A percentile compares a stretch with the other conserved stretches of the same genome.
These are phyloP conservation scores for Phocides pigmalion DNA, from an alignment of 1,140 invertebrate genomes.

Conservation along the genomic window DNA sequence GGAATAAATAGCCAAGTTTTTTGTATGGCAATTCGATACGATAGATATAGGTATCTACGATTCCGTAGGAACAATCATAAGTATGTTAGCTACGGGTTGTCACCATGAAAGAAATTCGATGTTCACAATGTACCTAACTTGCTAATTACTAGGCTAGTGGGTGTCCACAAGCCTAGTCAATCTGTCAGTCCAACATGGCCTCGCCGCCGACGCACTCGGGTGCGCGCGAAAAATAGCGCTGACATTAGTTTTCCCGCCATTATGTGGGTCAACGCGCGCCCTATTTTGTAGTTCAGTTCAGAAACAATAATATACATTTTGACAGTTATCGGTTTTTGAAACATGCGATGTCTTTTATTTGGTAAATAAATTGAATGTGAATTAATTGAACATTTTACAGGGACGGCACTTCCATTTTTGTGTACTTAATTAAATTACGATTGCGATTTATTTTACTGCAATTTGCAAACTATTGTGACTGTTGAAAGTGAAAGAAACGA, in stretches of 20 bases:
- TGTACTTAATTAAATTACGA: slow-evolving; percentile 14
- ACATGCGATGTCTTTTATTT: slow-evolving; percentile 58
- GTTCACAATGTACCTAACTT: slow-evolving; percentile 16
- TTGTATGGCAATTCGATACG: too few relatives aligned
- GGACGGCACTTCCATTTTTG: slow-evolving; percentile 42
- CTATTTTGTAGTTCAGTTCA: slow-evolving; percentile 50
- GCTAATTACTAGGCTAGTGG: slow-evolving; percentile 53
- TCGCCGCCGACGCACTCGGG: slow-evolving; percentile 43
- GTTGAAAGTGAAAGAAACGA: too few relatives aligned
- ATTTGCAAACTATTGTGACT: too few relatives aligned
- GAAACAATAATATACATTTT: slow-evolving; percentile 44
- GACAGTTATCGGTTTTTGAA: slow-evolving; percentile 42
- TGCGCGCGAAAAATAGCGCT: slow-evolving; percentile 65
- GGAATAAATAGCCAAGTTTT: too few relatives aligned
- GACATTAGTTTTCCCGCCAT: slow-evolving; percentile 70
- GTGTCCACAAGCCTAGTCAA: slow-evolving; percentile 35
- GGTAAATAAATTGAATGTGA: slow-evolving; percentile 47
- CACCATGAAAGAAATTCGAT: slow-evolving; percentile 14
- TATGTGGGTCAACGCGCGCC: slow-evolving; percentile 57
- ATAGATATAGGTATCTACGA: too few relatives aligned
- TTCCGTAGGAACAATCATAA: neutral
- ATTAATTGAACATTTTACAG: slow-evolving; percentile 14
- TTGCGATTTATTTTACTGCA: neutral
- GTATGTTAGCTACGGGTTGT: neutral
- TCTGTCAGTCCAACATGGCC: slow-evolving; percentile 53